phyloP scores from a whole-genome alignment of 2,888 invertebrate species.

The Bombylius discolor region DNA sequence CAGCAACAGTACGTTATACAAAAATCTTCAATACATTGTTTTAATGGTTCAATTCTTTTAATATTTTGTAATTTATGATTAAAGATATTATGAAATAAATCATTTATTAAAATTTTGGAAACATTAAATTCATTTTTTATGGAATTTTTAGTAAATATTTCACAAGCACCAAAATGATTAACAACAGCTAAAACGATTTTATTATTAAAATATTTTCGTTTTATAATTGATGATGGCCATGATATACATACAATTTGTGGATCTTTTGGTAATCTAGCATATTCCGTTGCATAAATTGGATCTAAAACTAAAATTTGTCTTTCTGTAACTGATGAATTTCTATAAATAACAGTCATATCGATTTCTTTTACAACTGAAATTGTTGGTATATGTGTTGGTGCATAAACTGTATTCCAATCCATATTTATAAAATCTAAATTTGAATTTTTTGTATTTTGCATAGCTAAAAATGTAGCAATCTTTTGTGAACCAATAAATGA shows the following conservation, averaged over 20 bases:
- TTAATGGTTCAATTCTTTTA: constrained; percentile 4
- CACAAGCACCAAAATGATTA: constrained; percentile 23
- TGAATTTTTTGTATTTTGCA: not conserved
- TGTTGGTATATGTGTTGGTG: constrained; percentile 15
- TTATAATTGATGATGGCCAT: constrained; percentile 11
- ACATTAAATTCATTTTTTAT: constrained; percentile 18
- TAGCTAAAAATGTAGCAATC: not conserved
- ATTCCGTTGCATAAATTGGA: constrained; percentile 21
- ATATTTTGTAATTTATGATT: not conserved
- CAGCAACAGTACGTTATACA: constrained; percentile 26
- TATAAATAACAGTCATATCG: constrained; percentile 20
- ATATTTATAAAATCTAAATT: not conserved
- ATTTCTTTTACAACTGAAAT: constrained; percentile 17
- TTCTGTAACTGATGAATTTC: constrained; percentile 17
- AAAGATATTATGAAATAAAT: constrained; percentile 14
- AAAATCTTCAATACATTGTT: constrained; percentile 19
- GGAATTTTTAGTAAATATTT: constrained; percentile 16
- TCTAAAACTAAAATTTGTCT: constrained; percentile 25
- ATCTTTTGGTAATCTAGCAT: constrained; percentile 17
- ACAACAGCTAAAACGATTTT: constrained; percentile 19
- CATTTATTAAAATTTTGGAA: constrained; percentile 13
- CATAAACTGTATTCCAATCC: constrained; percentile 9
- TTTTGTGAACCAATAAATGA: not conserved
- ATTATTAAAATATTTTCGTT: constrained; percentile 8
- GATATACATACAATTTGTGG: constrained; percentile 14